Conservation (phyloP, 2,113 vertebrate genomes). For the Eulemur macaco region DNA sequence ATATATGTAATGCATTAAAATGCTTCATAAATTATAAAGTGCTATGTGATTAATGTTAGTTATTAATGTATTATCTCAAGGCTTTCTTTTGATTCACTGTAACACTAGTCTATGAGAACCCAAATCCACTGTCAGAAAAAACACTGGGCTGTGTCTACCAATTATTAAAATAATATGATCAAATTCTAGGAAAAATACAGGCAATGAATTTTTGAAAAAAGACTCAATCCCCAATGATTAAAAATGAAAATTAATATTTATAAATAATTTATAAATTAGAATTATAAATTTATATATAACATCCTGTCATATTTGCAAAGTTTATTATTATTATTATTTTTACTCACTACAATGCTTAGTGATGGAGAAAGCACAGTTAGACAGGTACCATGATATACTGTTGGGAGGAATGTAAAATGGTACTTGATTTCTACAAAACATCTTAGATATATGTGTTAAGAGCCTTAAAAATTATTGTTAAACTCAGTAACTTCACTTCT, state of each 20-base stretch:
- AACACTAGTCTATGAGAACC: neutral
- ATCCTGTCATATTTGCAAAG: neutral
- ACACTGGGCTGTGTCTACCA: neutral
- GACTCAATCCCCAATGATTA: neutral
- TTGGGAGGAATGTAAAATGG: neutral
- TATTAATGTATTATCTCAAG: conserved; percentile 20
- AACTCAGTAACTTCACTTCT: neutral
- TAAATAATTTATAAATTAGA: too few species aligned
- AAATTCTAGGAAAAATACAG: neutral
- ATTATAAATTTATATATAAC: neutral
- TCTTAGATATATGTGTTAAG: conserved; percentile 13
- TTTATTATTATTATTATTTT: neutral
- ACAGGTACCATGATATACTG: neutral
- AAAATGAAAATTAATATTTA: conserved; percentile 41
- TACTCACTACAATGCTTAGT: neutral
- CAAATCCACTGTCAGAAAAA: neutral
- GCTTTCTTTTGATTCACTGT: neutral
- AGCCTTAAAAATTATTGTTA: neutral
- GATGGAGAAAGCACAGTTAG: neutral
- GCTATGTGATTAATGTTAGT: neutral
- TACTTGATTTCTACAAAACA: neutral
- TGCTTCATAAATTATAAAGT: conserved; percentile 17
- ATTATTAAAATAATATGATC: neutral
- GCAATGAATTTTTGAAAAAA: neutral
- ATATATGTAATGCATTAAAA: neutral